Percentiles rank a stretch among this genome's conserved stretches.
These are phyloP conservation scores for Clarias platycephalus DNA, from an alignment of 2,797 vertebrate species.

Conservation along the genomic window DNA sequence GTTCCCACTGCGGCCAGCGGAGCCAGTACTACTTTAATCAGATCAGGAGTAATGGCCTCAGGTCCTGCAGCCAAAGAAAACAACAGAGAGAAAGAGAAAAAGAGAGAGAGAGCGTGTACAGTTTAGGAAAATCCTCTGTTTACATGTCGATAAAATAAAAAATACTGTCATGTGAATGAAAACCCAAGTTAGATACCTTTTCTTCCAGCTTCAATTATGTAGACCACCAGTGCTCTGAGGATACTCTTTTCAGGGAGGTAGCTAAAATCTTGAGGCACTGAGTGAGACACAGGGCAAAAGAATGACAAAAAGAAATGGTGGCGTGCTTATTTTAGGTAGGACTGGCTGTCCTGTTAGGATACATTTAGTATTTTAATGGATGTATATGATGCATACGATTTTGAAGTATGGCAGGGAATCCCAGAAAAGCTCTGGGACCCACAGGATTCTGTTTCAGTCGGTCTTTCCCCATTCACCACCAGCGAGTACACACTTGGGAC, in stretches of 20 bases:
- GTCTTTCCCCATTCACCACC: background rate
- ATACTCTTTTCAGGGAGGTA: slow-evolving; percentile 90
- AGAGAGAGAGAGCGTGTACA: background rate
- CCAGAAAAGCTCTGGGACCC: too few relatives aligned
- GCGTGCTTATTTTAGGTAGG: background rate
- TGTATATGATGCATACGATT: background rate
- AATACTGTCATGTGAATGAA: background rate
- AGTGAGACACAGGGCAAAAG: slow-evolving; percentile 33
- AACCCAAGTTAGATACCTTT: slow-evolving; percentile 74
- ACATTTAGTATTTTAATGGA: background rate
- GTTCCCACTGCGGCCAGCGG: slow-evolving; percentile 78
- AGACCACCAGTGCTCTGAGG: slow-evolving; percentile 81
- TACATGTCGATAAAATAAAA: background rate
- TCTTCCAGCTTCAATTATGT: slow-evolving; percentile 83
- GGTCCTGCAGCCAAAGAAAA: slow-evolving; percentile 75
- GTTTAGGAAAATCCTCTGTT: background rate
- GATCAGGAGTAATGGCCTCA: slow-evolving; percentile 69
- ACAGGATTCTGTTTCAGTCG: background rate
- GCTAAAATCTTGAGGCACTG: slow-evolving; percentile 91
- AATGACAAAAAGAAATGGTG: slow-evolving; percentile 6
- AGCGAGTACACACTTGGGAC: background rate
- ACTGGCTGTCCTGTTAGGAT: background rate
- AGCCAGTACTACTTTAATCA: slow-evolving; percentile 78
- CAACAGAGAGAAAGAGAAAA: background rate
- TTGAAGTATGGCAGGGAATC: background rate